These are phyloP conservation scores for Eretmocerus hayati DNA, from an alignment of 2,888 invertebrate species.

Conservation along the genomic window DNA sequence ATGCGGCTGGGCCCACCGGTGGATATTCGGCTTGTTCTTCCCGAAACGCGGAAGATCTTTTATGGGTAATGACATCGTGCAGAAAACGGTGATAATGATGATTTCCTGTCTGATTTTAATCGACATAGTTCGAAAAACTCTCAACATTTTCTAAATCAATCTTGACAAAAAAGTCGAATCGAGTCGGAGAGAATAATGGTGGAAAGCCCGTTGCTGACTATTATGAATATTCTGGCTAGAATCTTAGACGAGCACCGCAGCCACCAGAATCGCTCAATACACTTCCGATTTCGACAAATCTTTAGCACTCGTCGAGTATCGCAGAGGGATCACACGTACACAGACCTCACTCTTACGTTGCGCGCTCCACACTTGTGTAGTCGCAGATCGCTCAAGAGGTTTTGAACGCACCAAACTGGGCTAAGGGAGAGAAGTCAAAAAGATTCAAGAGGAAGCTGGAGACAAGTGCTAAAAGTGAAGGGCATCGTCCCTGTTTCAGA, in stretches of 20 bases:
- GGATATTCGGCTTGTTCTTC: no score
- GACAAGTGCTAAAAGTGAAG: neutral
- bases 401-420: conserved; percentile 11
- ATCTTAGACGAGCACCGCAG: neutral
- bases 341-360: no score
- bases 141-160: no score
- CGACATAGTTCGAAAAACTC: no score
- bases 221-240: neutral
- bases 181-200: neutral
- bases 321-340: neutral
- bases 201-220: neutral
- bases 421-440: conserved; percentile 10
- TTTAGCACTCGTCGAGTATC: conserved; percentile 2
- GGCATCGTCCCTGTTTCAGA: no score
- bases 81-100: no score
- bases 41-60: no score
- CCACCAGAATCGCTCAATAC: conserved; percentile 9
- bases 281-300: conserved; percentile 15
- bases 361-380: neutral
- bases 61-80: no score
- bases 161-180: no score
- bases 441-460: conserved; percentile 7
- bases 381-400: conserved; percentile 8
- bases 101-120: no score
- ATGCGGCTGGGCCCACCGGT: no score